Evolutionary conservation across 2,113 vertebrate genomes (phyloP).

Genomic region (Zosterops lateralis): DNA sequence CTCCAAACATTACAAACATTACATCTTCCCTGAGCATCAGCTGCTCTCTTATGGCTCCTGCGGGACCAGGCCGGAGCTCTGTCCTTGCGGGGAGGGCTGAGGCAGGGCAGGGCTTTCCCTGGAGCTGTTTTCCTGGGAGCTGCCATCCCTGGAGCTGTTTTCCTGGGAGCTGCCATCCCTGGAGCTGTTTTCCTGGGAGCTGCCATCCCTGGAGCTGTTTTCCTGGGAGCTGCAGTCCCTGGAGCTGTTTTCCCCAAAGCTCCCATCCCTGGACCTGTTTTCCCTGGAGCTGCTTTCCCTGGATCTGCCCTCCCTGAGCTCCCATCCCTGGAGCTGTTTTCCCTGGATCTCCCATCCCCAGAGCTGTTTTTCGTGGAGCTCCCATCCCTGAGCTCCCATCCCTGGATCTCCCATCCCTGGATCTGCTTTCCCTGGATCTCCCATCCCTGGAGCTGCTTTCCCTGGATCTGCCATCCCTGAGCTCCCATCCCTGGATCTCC

Average conservation of each 20-base stretch:
- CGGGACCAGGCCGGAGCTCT: neutral
- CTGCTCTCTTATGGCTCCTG: neutral
- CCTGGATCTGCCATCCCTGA: neutral
- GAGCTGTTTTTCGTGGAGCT: neutral
- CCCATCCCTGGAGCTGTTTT: neutral
- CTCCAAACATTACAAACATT: conserved; percentile 26
- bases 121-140: neutral
- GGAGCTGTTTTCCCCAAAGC: too few species aligned
- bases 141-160: rapidly evolving
- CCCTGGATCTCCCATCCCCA: rapidly evolving
- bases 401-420: neutral
- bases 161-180: neutral
- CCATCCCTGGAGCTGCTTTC: neutral
- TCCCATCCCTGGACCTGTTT: neutral
- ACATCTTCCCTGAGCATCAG: conserved; percentile 1
- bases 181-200: neutral
- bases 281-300: too few species aligned
- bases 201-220: rapidly evolving
- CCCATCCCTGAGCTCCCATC: too few species aligned
- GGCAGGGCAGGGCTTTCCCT: neutral
- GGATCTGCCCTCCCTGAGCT: too few species aligned
- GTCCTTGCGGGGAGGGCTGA: neutral
- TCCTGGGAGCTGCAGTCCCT: too few species aligned
- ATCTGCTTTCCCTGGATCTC: neutral
- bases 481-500: neutral